phyloP scores from a whole-genome alignment of 2,888 invertebrate species.

The Beris chalybata region DNA sequence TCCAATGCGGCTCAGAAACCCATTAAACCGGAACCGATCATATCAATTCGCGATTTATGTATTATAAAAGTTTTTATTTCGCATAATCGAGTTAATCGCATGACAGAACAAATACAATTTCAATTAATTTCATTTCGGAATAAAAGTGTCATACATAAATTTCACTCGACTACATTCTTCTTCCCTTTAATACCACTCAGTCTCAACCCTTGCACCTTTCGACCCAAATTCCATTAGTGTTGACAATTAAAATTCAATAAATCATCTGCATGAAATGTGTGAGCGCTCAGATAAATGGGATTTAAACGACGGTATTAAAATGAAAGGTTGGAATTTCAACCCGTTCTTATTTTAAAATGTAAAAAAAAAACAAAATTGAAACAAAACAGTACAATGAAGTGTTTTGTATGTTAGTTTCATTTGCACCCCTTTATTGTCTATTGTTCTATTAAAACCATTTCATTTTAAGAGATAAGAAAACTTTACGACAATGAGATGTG shows the following conservation, averaged over 20 bases:
- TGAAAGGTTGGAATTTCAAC: background rate
- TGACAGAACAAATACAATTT: conserved; percentile 6
- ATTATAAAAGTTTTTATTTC: no score
- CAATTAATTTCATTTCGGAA: conserved; percentile 17
- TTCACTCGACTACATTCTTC: conserved; percentile 7
- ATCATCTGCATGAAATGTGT: conserved; percentile 12
- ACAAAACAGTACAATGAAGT: background rate
- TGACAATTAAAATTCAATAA: conserved; percentile 33
- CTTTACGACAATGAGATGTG: no score
- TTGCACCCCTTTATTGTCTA: conserved; percentile 18
- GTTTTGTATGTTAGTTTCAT: conserved; percentile 10
- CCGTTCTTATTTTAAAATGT: conserved; percentile 6
- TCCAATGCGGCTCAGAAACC: background rate
- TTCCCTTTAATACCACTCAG: background rate
- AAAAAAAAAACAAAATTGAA: background rate
- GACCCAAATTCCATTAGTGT: conserved; percentile 13
- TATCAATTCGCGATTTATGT: no score
- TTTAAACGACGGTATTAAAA: background rate
- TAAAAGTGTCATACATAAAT: conserved; percentile 18
- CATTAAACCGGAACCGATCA: background rate
- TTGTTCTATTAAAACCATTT: conserved; percentile 1
- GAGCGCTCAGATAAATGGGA: no score
- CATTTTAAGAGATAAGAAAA: no score
- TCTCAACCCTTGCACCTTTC: conserved; percentile 10
- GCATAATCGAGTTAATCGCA: no score